Percentiles rank a stretch among this genome's conserved stretches.
Conservation (phyloP, 1,140 invertebrate species). For the Diuraphis noxia region DNA sequence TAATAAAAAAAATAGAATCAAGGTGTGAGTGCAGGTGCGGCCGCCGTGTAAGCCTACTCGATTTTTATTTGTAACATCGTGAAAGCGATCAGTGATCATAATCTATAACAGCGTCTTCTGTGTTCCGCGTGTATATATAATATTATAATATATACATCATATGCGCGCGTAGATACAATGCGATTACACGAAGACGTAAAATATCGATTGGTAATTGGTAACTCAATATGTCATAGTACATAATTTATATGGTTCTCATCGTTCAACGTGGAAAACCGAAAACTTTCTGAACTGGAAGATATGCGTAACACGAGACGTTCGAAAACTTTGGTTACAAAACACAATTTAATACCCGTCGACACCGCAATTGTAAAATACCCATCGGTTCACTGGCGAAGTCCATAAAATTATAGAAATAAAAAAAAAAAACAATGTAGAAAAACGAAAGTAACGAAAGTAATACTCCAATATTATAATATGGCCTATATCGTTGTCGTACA, state of each 20-base stretch:
- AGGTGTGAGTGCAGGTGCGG: conserved; percentile 22
- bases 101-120: conserved; percentile 23
- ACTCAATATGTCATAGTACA: conserved; percentile 14
- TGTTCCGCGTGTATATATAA: not conserved
- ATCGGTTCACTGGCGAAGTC: not conserved
- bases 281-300: conserved; percentile 36
- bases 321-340: conserved; percentile 32
- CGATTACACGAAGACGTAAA: conserved; percentile 14
- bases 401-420: not conserved
- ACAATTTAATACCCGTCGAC: conserved; percentile 1
- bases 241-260: conserved; percentile 7
- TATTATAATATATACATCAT: conserved; percentile 5
- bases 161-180: not conserved
- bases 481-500: not conserved
- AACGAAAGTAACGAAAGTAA: not conserved
- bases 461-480: not conserved
- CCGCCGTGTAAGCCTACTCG: not conserved
- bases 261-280: not conserved
- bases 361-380: not conserved
- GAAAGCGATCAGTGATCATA: conserved; percentile 21
- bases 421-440: not conserved
- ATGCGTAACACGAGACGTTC: conserved; percentile 5
- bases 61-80: conserved; percentile 20
- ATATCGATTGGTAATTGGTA: conserved; percentile 29
- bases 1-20: conserved; percentile 2